Evolutionary conservation across 2,113 vertebrate genomes (phyloP), one percentile per base, ranked within the genome.

Genomic region (Regulus satrapa): DNA sequence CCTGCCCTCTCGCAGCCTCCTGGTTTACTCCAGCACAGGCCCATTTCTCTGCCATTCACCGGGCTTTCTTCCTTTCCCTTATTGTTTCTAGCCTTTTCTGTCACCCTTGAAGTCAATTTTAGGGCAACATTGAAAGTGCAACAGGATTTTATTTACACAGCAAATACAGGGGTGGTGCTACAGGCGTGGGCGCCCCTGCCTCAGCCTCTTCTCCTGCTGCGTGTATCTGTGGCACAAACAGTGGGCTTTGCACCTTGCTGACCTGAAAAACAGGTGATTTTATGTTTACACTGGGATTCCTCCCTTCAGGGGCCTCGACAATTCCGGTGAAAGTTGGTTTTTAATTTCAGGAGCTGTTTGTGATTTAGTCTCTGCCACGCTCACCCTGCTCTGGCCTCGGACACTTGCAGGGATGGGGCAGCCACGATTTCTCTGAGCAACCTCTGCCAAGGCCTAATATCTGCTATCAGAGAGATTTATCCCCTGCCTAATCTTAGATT

Each of bases 1-100:
- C 40, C 72, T 32, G 19, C 36, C 20, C 24, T 48, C 38, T 20
- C 72, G n/a, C n/a, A n/a, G n/a, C 32, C 31, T 34, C 18, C 76
- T 2, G 0, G 1, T 24, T 54, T 48, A 52, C 63, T 88, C 54
- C 54, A 69, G 36, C 54, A 20, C 3, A 1, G 25, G 24, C 4
- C 7, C 8, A 3, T 49, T 63, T 58, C 58, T 25, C 52, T 43
- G 54, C 32, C 15, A 1, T 58, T 34, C 6, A 2, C 55, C 46
- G 74, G 41, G 3, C 12, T 82, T 67, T 63, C 20, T 34, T 18
- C 58, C n/a, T 73, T 46, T 32, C n/a, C 3, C 0, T 55, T 61
- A 3, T 2, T 56, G 21, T 13, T 85, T 78, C 54, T 6, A 58
- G 17, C 5, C 3, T 45, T 69, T 76, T 58, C 18, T 16, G 29